Percentiles rank a stretch among this genome's conserved stretches.
These are phyloP conservation scores for Scaptomyza montana DNA, from an alignment of 1,140 invertebrate genomes.

Conservation along the genomic window DNA sequence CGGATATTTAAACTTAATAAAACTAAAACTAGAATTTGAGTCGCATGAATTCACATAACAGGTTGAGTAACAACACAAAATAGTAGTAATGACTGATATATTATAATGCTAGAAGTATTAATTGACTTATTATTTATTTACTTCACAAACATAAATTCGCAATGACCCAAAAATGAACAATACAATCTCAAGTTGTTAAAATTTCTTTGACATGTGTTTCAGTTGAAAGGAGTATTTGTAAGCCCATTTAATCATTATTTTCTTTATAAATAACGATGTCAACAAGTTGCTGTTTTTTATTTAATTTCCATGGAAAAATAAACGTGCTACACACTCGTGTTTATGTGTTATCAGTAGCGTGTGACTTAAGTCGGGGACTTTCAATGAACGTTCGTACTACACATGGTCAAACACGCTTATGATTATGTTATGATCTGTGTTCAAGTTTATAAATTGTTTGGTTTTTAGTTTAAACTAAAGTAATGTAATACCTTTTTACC, in stretches of 20 bases:
- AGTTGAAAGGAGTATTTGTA: slow-evolving; percentile 2
- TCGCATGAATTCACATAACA: too few species aligned
- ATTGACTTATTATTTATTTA: neutral
- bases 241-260: neutral
- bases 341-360: slow-evolving; percentile 15
- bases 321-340: slow-evolving; percentile 8
- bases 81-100: too few species aligned
- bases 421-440: neutral
- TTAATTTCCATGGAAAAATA: neutral
- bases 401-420: slow-evolving; percentile 9
- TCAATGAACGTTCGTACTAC: slow-evolving; percentile 6
- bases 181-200: neutral
- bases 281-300: slow-evolving; percentile 17
- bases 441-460: neutral
- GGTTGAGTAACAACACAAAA: too few species aligned
- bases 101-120: too few species aligned
- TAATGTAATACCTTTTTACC: neutral
- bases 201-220: slow-evolving; percentile 25
- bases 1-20: neutral
- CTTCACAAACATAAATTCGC: neutral
- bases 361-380: slow-evolving; percentile 28
- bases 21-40: neutral
- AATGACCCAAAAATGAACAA: slow-evolving; percentile 4
- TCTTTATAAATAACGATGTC: slow-evolving; percentile 14
- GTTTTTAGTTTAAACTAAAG: neutral